These are phyloP conservation scores for Mythimna loreyi DNA, from an alignment of 2,888 invertebrate genomes.

Conservation along the genomic window DNA sequence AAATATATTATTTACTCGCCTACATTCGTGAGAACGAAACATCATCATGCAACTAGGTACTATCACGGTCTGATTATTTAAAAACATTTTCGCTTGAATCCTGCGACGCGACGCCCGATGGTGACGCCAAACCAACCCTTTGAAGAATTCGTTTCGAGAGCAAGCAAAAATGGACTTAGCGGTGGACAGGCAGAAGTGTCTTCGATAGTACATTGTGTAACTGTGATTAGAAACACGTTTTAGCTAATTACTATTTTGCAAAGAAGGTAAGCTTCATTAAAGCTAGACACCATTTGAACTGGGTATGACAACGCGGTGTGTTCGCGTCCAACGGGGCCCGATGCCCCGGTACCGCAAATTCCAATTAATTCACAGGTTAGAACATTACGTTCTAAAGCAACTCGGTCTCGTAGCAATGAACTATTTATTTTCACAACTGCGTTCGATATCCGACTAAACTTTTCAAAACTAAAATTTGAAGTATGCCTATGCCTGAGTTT, in stretches of 20 bases:
- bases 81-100: too few species aligned
- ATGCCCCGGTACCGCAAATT: slow-evolving; percentile 2
- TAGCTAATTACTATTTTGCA: background rate
- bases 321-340: background rate
- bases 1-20: background rate
- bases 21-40: background rate
- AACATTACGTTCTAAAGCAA: slow-evolving; percentile 4
- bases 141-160: too few species aligned
- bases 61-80: too few species aligned
- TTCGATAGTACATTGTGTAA: too few species aligned
- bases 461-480: slow-evolving; percentile 16
- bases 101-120: too few species aligned
- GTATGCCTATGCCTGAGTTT: slow-evolving; percentile 11
- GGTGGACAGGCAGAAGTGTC: too few species aligned
- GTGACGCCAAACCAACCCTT: too few species aligned
- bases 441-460: background rate
- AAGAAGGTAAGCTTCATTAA: background rate
- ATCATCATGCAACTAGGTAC: background rate
- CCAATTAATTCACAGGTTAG: slow-evolving; percentile 6
- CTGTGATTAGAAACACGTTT: background rate
- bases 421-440: slow-evolving; percentile 4
- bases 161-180: too few species aligned
- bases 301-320: background rate
- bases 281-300: background rate
- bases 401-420: background rate